phyloP scores from a whole-genome alignment of 2,797 vertebrate genomes.

The Peromyscus nudipes region DNA sequence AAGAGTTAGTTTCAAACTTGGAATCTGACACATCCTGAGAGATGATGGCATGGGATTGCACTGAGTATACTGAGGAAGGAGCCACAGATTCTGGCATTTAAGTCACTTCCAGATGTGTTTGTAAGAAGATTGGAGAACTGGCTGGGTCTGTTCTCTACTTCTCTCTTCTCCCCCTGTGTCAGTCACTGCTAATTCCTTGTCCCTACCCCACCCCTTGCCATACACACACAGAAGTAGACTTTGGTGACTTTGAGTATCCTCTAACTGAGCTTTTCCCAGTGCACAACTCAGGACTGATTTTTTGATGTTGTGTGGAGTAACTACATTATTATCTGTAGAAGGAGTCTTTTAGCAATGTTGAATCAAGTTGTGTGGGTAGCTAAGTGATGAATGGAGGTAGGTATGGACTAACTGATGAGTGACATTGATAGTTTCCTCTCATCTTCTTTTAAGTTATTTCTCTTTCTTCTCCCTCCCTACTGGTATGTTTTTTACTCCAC shows the following conservation, averaged over 20 bases:
- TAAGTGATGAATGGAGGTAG: conserved; percentile 69
- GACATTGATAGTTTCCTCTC: conserved; percentile 67
- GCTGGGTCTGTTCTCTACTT: neutral
- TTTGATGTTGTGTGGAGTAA: conserved; percentile 50
- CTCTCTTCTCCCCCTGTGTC: neutral
- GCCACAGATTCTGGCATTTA: neutral
- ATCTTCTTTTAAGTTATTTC: conserved; percentile 59
- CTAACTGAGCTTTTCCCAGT: neutral
- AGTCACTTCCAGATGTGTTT: neutral
- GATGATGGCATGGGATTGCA: neutral
- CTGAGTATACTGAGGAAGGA: neutral
- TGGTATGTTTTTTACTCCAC: neutral
- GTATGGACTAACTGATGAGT: conserved; percentile 19
- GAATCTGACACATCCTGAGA: neutral
- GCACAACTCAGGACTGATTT: neutral
- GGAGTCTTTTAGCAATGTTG: neutral
- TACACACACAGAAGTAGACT: neutral
- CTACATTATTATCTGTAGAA: conserved; percentile 62
- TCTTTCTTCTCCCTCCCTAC: fast-evolving
- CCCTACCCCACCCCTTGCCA: neutral
- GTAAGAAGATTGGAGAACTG: neutral
- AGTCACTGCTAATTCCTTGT: neutral
- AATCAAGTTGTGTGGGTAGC: conserved; percentile 71
- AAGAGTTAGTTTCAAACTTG: neutral
- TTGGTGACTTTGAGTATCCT: neutral